Evolutionary conservation across 2,888 invertebrate genomes (phyloP).

Genomic region (Polyommatus icarus): DNA sequence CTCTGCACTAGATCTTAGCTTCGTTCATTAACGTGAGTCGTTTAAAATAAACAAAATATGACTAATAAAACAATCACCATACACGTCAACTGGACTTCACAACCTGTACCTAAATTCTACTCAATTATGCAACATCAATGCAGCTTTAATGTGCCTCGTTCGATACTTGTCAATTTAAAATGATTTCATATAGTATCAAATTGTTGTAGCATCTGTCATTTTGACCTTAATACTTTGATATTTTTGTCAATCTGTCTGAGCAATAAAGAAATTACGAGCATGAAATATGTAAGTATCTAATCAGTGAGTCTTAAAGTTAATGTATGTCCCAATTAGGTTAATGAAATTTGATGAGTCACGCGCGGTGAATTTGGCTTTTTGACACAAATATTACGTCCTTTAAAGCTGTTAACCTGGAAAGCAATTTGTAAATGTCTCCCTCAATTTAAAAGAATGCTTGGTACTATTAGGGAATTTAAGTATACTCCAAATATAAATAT

Average conservation of each 20-base stretch:
- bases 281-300: constrained; percentile 6
- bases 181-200: background rate
- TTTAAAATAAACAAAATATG: background rate
- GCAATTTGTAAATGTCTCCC: constrained; percentile 9
- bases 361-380: background rate
- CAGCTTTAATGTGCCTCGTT: background rate
- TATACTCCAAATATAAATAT: too few species aligned
- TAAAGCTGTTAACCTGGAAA: background rate
- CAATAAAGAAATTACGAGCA: background rate
- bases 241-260: constrained; percentile 5
- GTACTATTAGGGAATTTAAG: background rate
- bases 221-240: background rate
- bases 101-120: background rate
- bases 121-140: background rate
- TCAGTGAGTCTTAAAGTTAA: constrained; percentile 2
- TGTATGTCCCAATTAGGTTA: constrained; percentile 19
- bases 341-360: constrained; percentile 19
- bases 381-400: constrained; percentile 14
- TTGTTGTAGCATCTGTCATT: background rate
- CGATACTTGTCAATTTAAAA: background rate
- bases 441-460: background rate
- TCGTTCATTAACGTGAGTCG: background rate
- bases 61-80: background rate
- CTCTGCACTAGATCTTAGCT: background rate
- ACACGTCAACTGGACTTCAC: background rate